These are phyloP conservation scores for Alsophila aescularia DNA, from an alignment of 2,888 invertebrate species.

Conservation along the genomic window DNA sequence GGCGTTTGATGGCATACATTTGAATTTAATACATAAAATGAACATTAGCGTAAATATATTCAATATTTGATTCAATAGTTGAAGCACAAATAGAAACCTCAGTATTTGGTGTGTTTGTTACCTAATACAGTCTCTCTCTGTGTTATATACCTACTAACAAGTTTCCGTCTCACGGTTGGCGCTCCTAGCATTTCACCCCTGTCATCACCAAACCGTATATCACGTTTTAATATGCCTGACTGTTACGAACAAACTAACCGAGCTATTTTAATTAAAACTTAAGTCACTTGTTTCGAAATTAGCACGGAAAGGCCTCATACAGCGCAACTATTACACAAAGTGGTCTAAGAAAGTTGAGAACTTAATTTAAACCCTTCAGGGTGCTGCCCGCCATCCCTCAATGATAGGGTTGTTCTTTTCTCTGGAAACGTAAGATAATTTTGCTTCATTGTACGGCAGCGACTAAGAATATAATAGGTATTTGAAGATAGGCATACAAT, in stretches of 20 bases:
- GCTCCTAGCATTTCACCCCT: constrained; percentile 24
- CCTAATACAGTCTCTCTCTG: too few species aligned
- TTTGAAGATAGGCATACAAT: too few species aligned
- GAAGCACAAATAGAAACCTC: too few species aligned
- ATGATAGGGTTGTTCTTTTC: background rate
- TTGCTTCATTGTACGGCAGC: too few species aligned
- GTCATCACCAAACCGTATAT: constrained; percentile 36
- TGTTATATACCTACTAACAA: constrained; percentile 2
- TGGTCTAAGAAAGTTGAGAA: constrained; percentile 54
- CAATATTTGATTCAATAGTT: too few species aligned
- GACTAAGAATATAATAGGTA: too few species aligned
- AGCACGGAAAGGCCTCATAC: constrained; percentile 44
- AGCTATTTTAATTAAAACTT: constrained; percentile 63
- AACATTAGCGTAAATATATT: too few species aligned
- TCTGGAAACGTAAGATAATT: too few species aligned
- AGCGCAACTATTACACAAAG: constrained; percentile 45
- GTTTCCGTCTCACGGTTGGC: constrained; percentile 11
- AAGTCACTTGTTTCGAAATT: constrained; percentile 53
- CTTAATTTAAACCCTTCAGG: constrained; percentile 55
- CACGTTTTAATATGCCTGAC: constrained; percentile 33
- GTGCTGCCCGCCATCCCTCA: constrained; percentile 37
- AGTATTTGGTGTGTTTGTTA: too few species aligned
- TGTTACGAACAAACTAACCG: constrained; percentile 45
- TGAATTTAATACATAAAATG: too few species aligned
- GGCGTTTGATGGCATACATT: too few species aligned